These are phyloP conservation scores for Hippoglossus stenolepis DNA, from an alignment of 2,113 vertebrate genomes.

Conservation along the genomic window DNA sequence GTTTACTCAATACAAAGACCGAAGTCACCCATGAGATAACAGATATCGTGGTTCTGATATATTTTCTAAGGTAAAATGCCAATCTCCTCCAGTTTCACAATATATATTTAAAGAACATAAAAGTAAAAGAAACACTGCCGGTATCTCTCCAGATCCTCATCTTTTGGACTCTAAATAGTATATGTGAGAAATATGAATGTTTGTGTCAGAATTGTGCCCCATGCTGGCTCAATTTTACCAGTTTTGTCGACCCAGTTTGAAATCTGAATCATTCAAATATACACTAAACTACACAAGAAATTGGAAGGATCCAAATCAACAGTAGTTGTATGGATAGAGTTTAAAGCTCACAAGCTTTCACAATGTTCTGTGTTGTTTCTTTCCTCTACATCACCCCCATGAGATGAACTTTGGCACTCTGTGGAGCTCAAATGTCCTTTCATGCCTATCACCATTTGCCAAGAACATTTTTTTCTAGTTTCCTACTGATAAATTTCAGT, in stretches of 20 bases:
- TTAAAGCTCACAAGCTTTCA: constrained; percentile 2
- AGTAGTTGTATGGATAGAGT: not conserved
- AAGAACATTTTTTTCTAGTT: constrained; percentile 13
- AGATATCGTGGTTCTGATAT: not conserved
- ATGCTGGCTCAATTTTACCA: too few relatives aligned
- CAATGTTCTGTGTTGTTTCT: not conserved
- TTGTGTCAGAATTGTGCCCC: too few relatives aligned
- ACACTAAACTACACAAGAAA: not conserved
- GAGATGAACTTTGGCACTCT: constrained; percentile 51
- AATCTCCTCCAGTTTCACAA: not conserved
- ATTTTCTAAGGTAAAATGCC: not conserved
- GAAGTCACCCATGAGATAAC: too few relatives aligned
- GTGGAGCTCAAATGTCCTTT: constrained; percentile 40
- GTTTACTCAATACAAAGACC: not conserved
- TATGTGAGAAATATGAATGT: too few relatives aligned
- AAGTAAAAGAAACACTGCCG: too few relatives aligned
- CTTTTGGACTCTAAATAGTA: too few relatives aligned
- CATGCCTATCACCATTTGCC: constrained; percentile 20
- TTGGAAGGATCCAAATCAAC: not conserved
- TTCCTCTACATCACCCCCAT: constrained; percentile 26
- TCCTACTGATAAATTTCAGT: constrained; percentile 23
- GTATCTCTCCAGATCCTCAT: too few relatives aligned
- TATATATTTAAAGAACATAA: too few relatives aligned
- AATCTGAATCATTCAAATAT: not conserved
- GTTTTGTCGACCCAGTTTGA: not conserved